Conservation (phyloP, 2,888 invertebrate genomes). For the Cantharis flavilabris region DNA sequence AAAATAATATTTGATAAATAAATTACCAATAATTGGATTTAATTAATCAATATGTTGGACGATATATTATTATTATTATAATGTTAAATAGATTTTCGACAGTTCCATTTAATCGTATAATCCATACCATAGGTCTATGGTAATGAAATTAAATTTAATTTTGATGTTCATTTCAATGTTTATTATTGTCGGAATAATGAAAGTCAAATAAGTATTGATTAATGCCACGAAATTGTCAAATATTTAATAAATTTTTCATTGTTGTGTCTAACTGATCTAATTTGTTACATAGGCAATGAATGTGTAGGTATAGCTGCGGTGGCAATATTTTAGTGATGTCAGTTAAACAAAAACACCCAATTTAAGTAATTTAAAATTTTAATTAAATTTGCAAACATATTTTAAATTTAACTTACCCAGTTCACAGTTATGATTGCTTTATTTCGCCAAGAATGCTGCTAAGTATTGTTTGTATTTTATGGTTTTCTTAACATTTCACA, state of each 20-base stretch:
- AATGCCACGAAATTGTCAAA: constrained; percentile 13
- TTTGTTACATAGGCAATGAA: background rate
- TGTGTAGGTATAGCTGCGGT: background rate
- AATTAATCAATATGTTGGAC: no score
- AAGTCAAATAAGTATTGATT: background rate
- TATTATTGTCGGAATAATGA: background rate
- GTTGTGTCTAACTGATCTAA: constrained; percentile 12
- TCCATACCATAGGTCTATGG: background rate
- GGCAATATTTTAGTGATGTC: background rate
- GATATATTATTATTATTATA: no score
- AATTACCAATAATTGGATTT: no score
- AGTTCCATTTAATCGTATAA: background rate
- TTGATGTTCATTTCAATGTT: background rate
- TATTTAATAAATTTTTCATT: constrained; percentile 18
- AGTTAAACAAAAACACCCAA: background rate
- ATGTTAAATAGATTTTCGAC: background rate
- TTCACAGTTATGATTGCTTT: background rate
- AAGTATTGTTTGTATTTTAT: background rate
- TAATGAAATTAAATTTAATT: background rate
- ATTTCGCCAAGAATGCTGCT: background rate
- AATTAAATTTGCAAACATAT: background rate
- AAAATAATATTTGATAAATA: no score
- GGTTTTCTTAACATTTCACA: background rate
- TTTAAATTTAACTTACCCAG: background rate
- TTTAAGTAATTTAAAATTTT: background rate